Conservation (phyloP, 2,797 vertebrate genomes). For the Onychomys torridus region DNA sequence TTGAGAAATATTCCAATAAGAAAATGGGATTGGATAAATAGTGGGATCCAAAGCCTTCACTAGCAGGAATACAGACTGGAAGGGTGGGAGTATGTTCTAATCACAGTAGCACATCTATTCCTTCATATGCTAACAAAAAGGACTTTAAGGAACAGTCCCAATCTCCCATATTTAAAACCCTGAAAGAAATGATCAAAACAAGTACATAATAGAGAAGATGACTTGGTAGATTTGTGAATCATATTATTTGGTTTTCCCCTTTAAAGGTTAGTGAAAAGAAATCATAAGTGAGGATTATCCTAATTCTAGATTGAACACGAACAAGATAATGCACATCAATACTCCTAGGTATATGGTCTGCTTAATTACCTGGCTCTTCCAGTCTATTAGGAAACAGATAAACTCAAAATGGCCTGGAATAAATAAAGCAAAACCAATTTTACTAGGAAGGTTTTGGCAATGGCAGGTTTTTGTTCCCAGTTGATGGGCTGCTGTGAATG, state of each 20-base stretch:
- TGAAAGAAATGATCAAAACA: background rate
- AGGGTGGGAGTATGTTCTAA: background rate
- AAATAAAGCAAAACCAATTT: background rate
- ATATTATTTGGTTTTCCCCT: background rate
- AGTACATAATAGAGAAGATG: background rate
- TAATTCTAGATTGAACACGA: background rate
- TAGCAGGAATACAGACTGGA: background rate
- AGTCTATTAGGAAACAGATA: background rate
- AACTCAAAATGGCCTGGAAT: background rate
- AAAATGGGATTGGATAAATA: background rate
- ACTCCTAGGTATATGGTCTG: background rate
- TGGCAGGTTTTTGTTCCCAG: background rate
- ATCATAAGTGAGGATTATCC: background rate
- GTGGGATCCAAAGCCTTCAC: slow-evolving; percentile 12
- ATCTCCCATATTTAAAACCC: background rate
- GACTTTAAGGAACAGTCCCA: background rate
- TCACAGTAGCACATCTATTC: background rate
- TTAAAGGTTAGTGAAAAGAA: background rate
- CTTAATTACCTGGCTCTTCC: background rate
- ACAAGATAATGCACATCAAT: background rate
- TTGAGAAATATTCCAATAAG: background rate
- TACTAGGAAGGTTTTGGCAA: background rate
- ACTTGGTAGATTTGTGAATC: background rate
- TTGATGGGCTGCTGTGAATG: background rate
- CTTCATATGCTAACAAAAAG: background rate